Evolutionary conservation across 2,888 invertebrate species (phyloP).

Genomic region (Hypena proboscidalis): DNA sequence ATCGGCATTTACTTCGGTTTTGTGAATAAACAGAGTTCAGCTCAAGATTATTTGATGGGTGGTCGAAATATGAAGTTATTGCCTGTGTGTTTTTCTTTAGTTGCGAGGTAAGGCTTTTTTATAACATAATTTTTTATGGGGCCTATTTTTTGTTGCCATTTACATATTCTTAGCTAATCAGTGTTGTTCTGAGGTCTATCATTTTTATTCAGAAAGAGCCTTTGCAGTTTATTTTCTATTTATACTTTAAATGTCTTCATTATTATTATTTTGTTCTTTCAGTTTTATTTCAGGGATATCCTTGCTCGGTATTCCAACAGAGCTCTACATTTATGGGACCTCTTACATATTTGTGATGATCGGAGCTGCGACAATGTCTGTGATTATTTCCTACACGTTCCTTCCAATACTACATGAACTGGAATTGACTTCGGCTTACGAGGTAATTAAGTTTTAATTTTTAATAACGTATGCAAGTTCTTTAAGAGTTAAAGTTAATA

Average conservation of each 20-base stretch:
- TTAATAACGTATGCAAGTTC: too few species aligned
- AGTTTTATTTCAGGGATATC: conserved; percentile 92
- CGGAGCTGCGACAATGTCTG: conserved; percentile 86
- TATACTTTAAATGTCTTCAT: too few species aligned
- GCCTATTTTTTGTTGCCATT: not conserved
- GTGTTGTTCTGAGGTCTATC: not conserved
- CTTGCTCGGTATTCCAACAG: conserved; percentile 91
- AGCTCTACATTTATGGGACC: conserved; percentile 91
- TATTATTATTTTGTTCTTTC: conserved; percentile 17
- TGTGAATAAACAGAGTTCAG: conserved; percentile 83
- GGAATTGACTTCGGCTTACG: conserved; percentile 90
- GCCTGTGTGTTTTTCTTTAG: conserved; percentile 92
- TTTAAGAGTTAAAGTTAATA: too few species aligned
- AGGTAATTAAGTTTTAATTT: conserved; percentile 84
- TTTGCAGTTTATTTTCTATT: too few species aligned
- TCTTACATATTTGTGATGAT: conserved; percentile 88
- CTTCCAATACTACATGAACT: conserved; percentile 90
- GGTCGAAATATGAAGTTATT: conserved; percentile 91
- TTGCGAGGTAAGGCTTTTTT: conserved; percentile 88
- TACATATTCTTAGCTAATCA: not conserved
- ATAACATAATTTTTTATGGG: not conserved
- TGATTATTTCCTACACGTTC: conserved; percentile 86
- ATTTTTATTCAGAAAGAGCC: not conserved
- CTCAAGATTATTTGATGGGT: conserved; percentile 92
- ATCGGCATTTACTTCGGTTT: conserved; percentile 93